Evolutionary conservation across 2,797 vertebrate species (phyloP), one percentile per base, ranked within the genome.

Genomic region (Sebastes oblongus): DNA sequence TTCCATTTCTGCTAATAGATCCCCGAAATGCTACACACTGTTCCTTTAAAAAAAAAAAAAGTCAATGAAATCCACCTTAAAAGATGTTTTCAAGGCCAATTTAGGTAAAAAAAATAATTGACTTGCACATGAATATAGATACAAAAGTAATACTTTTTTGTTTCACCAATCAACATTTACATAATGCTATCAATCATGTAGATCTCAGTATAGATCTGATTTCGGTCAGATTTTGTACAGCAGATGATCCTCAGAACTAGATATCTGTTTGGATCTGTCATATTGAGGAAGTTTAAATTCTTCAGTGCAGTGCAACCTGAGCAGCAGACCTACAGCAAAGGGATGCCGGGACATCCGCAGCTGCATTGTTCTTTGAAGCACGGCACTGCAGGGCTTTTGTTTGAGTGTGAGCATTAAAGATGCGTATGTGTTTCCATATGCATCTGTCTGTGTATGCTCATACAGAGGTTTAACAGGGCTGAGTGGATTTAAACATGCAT

Each of bases 301-400:
- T 24, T 72, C 5, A 66, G 27, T 14, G 5, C 29, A 18, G 18
- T 55, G 69, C 6, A 64, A 69, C 56, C 25, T 25, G 42, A 50
- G 56, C 73, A 54, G 82, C 55, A 61, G 78, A 81, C 6, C 9
- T 24, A 46, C 14, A 75, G 65, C 8, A 65, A 36, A 68, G 32
- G 66, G 22, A 46, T 18, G 29, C 24, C 42, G 67, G 50, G 20
- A 61, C 60, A 59, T 32, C 56, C 78, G 66, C 77, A 71, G 71
- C 80, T 62, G 68, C 64, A 39, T 52, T 75, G 59, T 64, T 61
- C 68, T 82, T 46, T 82, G 69, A 77, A 75, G 73, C 82, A 66
- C 59, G 34, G 62, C 60, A 61, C 52, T 64, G 74, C 68, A 20
- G 73, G 39, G 52, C 60, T 50, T 79, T 66, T 60, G 60, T 68